These are phyloP conservation scores for Brachyptera risi DNA, from an alignment of 2,888 invertebrate genomes.

Conservation along the genomic window DNA sequence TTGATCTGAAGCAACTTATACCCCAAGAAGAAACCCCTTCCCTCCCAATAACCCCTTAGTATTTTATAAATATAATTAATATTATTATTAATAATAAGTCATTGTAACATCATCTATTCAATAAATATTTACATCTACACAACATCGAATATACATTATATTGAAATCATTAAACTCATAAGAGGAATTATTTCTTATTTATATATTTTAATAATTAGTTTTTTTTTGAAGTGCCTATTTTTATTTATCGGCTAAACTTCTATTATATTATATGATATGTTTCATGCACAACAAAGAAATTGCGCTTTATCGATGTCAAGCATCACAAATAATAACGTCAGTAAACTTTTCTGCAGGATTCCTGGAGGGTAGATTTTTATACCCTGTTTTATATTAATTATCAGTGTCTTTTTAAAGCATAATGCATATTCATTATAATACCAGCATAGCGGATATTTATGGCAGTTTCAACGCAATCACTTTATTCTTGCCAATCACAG, in stretches of 20 bases:
- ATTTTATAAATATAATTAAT: slow-evolving; percentile 28
- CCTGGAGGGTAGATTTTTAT: background rate
- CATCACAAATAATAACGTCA: slow-evolving; percentile 25
- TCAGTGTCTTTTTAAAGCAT: too few relatives aligned
- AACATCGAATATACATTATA: slow-evolving; percentile 34
- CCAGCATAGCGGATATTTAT: background rate
- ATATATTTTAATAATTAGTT: slow-evolving; percentile 22
- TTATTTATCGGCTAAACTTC: too few relatives aligned
- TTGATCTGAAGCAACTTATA: slow-evolving; percentile 24
- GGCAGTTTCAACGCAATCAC: too few relatives aligned
- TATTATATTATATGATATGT: slow-evolving; percentile 34
- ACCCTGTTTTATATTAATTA: background rate
- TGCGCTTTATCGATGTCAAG: slow-evolving; percentile 14
- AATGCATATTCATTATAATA: too few relatives aligned
- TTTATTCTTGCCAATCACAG: slow-evolving; percentile 17
- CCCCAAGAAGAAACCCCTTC: slow-evolving; percentile 25
- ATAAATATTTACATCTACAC: slow-evolving; percentile 35
- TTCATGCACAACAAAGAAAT: slow-evolving; percentile 30
- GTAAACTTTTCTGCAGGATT: slow-evolving; percentile 1
- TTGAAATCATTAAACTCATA: slow-evolving; percentile 26
- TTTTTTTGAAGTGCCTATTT: background rate
- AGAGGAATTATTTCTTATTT: slow-evolving; percentile 27
- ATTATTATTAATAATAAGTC: slow-evolving; percentile 10
- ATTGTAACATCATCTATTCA: slow-evolving; percentile 25
- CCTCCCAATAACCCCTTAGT: slow-evolving; percentile 24